Evolutionary conservation across 2,888 invertebrate genomes (phyloP), one percentile per base, ranked within the genome.

Genomic region (Chesias legatella): DNA sequence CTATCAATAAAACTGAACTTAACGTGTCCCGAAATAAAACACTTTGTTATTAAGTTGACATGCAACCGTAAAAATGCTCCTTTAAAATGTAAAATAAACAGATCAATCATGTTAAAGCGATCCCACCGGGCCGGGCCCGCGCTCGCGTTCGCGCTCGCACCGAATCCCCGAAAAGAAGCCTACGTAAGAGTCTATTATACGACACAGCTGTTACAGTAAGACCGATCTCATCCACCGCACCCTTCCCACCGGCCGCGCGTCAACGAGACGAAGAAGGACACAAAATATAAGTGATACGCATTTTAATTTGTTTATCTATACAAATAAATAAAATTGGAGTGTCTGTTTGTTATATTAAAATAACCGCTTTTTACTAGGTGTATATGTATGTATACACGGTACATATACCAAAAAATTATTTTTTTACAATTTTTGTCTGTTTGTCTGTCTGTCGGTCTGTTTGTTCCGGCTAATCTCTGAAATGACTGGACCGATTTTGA

Each of bases 1-100:
- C 85, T 83, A 86, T 85, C 86, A 85, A 88, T 88, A 88, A 84
- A 88, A 83, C 69, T 69, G 79, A 85, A 82, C 74, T 83, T 83
- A 84, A 79, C 79, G 73, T 83, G 77, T 85, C 78, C 67, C 78
- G 64, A 83, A 81, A 86, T 85, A 84, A 85, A 88, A 85, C 78
- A 84, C 83, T 84, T 84, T 83, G 85, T 86, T 86, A 88, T 86
- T 84, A 85, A 85, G 86, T 85, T 85, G 88, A 86, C 88, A 86
- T 84, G 80, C 86, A 85, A 85, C 85, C 88, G 86, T 88, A 88
- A 86, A 86, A 88, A 86, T 84, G 84, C 79, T 81, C 78, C 80
- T 86, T 86, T 86, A 86, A 88, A 88, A 86, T 88, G 85, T 86
- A 83, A 88, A 88, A 88, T 86, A 88, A 88, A 88, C 88, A 86